phyloP scores from a whole-genome alignment of 2,888 invertebrate genomes.

The Caenorhabditis sulstoni region DNA sequence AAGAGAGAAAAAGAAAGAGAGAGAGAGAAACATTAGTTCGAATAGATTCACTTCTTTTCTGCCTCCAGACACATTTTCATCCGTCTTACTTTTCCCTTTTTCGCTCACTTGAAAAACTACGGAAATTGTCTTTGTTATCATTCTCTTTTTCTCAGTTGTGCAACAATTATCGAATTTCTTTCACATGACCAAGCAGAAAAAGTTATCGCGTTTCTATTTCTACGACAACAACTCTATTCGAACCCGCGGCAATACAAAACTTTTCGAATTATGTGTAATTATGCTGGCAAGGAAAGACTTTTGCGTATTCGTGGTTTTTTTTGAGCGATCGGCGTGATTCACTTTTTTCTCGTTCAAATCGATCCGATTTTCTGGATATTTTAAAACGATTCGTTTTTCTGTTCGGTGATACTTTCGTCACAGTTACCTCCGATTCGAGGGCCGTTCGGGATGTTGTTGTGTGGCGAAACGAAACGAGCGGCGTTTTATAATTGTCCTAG shows the following conservation, averaged over 20 bases:
- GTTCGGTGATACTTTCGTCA: slow-evolving; percentile 2
- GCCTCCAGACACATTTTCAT: slow-evolving; percentile 16
- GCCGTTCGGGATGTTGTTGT: slow-evolving; percentile 30
- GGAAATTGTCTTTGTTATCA: too few species aligned
- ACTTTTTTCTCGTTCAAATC: background rate
- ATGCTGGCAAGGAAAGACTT: background rate
- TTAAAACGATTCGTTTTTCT: background rate
- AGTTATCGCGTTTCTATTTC: background rate
- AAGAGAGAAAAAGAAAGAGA: slow-evolving; percentile 2
- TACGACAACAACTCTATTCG: background rate
- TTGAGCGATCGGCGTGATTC: background rate
- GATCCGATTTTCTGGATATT: too few species aligned
- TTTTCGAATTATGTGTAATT: slow-evolving; percentile 12
- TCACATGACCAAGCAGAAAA: slow-evolving; percentile 5
- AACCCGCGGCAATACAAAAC: background rate
- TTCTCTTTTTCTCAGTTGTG: background rate
- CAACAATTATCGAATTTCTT: slow-evolving; percentile 12
- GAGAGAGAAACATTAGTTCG: too few species aligned
- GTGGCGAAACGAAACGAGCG: slow-evolving; percentile 11
- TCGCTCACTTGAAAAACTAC: background rate
- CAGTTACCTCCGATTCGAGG: slow-evolving; percentile 29
- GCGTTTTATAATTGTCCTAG: slow-evolving; percentile 55
- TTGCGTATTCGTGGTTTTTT: background rate
- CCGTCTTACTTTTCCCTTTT: slow-evolving; percentile 22
- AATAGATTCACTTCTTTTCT: slow-evolving; percentile 19